A percentile compares a stretch with the other conserved stretches of the same genome.
These are phyloP conservation scores for Musca domestica DNA, from an alignment of 1,140 invertebrate genomes.

Conservation along the genomic window DNA sequence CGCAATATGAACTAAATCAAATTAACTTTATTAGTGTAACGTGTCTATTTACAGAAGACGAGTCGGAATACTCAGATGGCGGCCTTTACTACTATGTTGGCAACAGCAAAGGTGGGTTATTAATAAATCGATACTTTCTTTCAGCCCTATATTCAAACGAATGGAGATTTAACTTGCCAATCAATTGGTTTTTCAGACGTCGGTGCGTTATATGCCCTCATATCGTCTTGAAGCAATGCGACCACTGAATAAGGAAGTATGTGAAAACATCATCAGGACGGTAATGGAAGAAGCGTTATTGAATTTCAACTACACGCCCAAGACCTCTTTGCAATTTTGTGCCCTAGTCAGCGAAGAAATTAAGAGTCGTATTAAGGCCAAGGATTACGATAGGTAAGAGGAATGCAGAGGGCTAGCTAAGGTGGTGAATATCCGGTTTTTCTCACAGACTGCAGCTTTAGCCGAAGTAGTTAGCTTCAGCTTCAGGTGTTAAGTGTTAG, in stretches of 20 bases:
- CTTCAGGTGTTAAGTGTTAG: too few species aligned
- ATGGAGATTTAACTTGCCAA: background rate
- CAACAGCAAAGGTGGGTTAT: background rate
- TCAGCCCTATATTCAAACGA: background rate
- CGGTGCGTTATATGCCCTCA: constrained; percentile 45
- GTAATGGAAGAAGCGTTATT: constrained; percentile 44
- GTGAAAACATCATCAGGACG: constrained; percentile 41
- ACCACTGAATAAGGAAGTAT: constrained; percentile 46
- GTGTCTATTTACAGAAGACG: background rate
- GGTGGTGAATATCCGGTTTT: too few species aligned
- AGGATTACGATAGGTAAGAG: constrained; percentile 47
- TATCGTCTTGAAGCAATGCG: constrained; percentile 51
- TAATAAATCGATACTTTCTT: too few species aligned
- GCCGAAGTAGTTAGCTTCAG: too few species aligned
- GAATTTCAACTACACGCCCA: constrained; percentile 44
- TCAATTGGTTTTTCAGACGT: constrained; percentile 29
- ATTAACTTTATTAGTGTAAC: too few species aligned
- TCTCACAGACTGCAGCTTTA: too few species aligned
- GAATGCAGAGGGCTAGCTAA: too few species aligned
- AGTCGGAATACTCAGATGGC: background rate
- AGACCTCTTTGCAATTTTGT: constrained; percentile 40
- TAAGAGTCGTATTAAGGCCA: constrained; percentile 40
- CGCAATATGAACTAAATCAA: too few species aligned
- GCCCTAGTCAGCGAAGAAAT: constrained; percentile 50
- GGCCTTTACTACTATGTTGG: background rate